Base-by-base conservation (phyloP, 2,113 vertebrate species). In the Recurvirostra avosetta region DNA sequence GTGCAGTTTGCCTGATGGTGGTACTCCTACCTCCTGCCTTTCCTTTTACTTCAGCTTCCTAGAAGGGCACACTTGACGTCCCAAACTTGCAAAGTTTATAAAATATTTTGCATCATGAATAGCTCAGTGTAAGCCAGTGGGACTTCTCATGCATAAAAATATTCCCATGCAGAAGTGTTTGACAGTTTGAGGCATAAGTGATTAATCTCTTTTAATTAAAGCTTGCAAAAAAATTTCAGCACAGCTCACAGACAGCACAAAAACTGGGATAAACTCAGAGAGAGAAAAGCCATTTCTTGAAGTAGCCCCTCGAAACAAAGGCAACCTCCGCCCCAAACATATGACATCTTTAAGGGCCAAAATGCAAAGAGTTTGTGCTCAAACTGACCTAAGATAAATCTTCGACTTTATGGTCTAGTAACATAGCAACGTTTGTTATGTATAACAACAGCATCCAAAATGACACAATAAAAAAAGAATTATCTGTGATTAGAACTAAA, bases 401-500 rank as follows among this genome's bases (percentile, higher is more conserved):
- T 38, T 43, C 56, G 78, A 49, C 82, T 94, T 95, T 70, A 93
- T 32, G 67, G 88, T 80, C 92, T 52, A 17, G 95, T 92, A 95
- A 90, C 96, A 30, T 88, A 95, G 97, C 96, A 98, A 97, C 95
- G 15, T 96, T 96, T 97, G 97, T 97, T 97, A 4, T 96, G 94
- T 95, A 50, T 86, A 97, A 94, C 86, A 97, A 96, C 96, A 95
- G 92, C 95, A 85, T 97, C 96, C 97, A 79, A 97, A 96, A 92
- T 97, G 97, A 98, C 98, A 97, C 97, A 95, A 97, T 86, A 97
- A 98, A 98, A 97, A 96, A 97, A 98, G 96, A 98, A 98, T 98
- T 96, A 98, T 97, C 98, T 93, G 96, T 9, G 96, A 98, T 98
- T 98, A 98, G 96, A 96, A 97, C 66, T 49, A 45, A 95, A 94